Evolutionary conservation across 2,797 vertebrate genomes (phyloP), one percentile per base, ranked within the genome.

Genomic region (Enteromius argenteus): DNA sequence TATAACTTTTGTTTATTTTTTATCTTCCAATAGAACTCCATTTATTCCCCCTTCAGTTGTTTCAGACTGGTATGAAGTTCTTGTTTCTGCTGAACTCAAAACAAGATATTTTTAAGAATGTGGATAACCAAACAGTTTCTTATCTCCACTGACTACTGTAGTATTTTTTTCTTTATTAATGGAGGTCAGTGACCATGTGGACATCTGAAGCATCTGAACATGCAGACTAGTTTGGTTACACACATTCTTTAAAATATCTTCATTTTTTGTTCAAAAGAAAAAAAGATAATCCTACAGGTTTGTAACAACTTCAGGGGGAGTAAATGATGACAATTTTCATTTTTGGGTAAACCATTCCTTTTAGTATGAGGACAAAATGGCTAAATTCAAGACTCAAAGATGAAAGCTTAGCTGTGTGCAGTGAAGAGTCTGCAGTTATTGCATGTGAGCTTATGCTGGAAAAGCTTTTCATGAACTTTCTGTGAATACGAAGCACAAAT

Each of bases 391-490:
- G 17, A 76, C 60, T 49, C 73, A 21, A 58, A 79, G 42, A 44
- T 32, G 49, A 21, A 51, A 74, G 21, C 23, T 84, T 71, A 30
- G 44, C 8, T 72, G 69, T 51, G 49, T 35, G 46, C 10, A 53
- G 30, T 74, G 19, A 74, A 74, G 35, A 37, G 30, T 17, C 83
- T 79, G 23, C 5, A 32, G 68, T 79, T 81, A 69, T 74, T 74
- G 51, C 68, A 84, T 82, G 51, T 84, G 60, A 82, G 35, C 21
- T 84, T 82, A 69, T 56, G 76, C 27, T 79, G 58, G 66, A 42
- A 58, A 49, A 62, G 62, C 56, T 69, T 87, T 68, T 74, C 51
- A 39, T 75, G 35, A 75, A 73, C 68, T 74, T 86, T 86, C 71
- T 79, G 35, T 51, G 7, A 46, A 72, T 66, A 37, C 79, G n/a